Base-by-base conservation (phyloP, 1,140 invertebrate genomes). In the Eupeodes corollae region DNA sequence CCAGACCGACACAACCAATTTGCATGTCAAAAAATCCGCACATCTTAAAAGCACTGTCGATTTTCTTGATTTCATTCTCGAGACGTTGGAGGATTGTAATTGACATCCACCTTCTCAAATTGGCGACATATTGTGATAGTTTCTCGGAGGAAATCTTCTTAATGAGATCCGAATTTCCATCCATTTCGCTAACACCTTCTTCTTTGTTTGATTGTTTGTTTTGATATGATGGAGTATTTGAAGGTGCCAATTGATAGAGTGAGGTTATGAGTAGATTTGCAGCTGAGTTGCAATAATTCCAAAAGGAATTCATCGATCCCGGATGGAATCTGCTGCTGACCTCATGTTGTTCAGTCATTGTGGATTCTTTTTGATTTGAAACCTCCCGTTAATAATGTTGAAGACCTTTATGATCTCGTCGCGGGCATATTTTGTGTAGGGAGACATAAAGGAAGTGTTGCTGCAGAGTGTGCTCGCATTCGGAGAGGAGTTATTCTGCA, bases 1-100 rank as follows among this genome's bases (percentile, higher is more conserved):
- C 82, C 10, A 85, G 56, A 13, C 82, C 78, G 15, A 83, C 78
- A 38, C 73, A 66, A 49, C 86, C 86, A 52, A 88, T 73, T 69
- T 79, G 71, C 40, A 83, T 70, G 55, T 88, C 86, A 13, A 76
- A 74, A 37, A 83, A 68, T 12, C 84, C 83, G 16, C 82, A 79
- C 49, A 76, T 76, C 30, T 78, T 68, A 37, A 90, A 70, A 13
- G 75, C 69, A 19, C 75, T 70, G 59, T 87, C 82, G 14, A 87
- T 76, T 45, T 68, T 68, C 40, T 80, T 75, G 50, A 90, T 87
- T 70, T 88, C 84, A 37, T 68, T 68, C 1, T 79, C 74, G 15
- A 90, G 59, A 38, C 80, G 72, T 55, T 79, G 73, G 13, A 91
- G 63, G 48, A 91, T 81, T 5, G 86, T 88, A 54, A 79, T 76